A percentile compares a stretch with the other conserved stretches of the same genome.
These are phyloP conservation scores for Psilopogon haemacephalus DNA, from an alignment of 2,113 vertebrate genomes.

Conservation along the genomic window DNA sequence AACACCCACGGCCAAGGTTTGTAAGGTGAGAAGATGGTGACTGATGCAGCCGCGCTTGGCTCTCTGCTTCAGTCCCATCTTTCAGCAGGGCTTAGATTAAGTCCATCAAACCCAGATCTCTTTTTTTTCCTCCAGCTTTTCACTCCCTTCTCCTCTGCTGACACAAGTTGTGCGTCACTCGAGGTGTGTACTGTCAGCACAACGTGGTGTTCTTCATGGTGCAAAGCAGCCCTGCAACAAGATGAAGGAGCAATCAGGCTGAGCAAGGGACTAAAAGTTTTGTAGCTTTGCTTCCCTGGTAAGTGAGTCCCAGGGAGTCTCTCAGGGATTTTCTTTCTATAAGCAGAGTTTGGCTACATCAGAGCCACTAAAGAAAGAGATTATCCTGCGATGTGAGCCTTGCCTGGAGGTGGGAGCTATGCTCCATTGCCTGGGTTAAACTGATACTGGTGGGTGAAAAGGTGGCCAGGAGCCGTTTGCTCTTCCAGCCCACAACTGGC, in stretches of 20 bases:
- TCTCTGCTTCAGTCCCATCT: neutral
- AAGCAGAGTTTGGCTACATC: neutral
- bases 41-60: neutral
- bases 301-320: neutral
- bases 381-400: neutral
- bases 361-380: neutral
- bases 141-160: neutral
- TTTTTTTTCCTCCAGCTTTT: neutral
- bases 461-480: no score
- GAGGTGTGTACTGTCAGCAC: neutral
- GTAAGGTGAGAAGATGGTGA: slow-evolving; percentile 51
- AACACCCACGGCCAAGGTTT: neutral
- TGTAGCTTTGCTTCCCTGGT: neutral
- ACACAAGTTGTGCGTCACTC: neutral
- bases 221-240: neutral
- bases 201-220: rapidly evolving
- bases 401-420: neutral
- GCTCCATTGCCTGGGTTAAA: neutral
- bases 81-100: slow-evolving; percentile 46
- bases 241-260: neutral
- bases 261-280: neutral
- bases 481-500: no score
- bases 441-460: neutral
- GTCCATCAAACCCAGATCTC: neutral
- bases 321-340: neutral